These are phyloP conservation scores for Hiodon tergisus DNA, from an alignment of 2,113 vertebrate species.

Conservation along the genomic window DNA sequence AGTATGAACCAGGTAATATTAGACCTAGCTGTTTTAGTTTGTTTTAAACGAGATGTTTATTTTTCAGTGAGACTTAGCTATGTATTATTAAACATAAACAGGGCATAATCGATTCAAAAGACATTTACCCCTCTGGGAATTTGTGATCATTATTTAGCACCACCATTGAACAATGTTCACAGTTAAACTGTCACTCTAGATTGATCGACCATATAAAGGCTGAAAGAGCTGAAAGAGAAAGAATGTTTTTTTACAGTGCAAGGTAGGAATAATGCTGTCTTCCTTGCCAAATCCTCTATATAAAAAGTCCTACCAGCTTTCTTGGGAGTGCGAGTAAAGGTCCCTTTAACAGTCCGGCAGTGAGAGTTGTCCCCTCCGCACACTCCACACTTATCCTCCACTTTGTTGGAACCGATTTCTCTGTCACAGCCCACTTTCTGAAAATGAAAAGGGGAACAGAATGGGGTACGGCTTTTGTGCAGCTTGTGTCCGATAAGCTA, in stretches of 20 bases:
- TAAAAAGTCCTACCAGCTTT: constrained; percentile 75
- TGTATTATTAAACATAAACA: neutral
- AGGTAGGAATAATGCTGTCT: neutral
- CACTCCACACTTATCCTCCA: constrained; percentile 91
- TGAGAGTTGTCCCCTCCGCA: constrained; percentile 94
- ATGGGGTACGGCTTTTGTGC: neutral
- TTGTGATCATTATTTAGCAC: too few species aligned
- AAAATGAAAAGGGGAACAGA: constrained; percentile 8
- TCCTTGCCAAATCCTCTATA: neutral
- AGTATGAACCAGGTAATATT: neutral
- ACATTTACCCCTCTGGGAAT: neutral
- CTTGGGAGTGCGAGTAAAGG: constrained; percentile 85
- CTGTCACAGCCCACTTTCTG: constrained; percentile 95
- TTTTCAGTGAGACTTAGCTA: neutral
- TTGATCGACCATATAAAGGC: neutral
- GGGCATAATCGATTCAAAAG: neutral
- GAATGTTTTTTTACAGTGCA: neutral
- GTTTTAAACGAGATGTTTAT: neutral
- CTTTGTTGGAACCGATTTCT: constrained; percentile 87
- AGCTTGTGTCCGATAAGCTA: too few species aligned
- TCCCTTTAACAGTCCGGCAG: constrained; percentile 89
- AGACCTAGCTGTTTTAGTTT: neutral
- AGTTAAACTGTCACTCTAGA: too few species aligned
- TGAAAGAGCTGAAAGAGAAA: neutral
- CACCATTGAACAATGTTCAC: too few species aligned